phyloP scores from a whole-genome alignment of 2,113 vertebrate genomes.

The Spea bombifrons region DNA sequence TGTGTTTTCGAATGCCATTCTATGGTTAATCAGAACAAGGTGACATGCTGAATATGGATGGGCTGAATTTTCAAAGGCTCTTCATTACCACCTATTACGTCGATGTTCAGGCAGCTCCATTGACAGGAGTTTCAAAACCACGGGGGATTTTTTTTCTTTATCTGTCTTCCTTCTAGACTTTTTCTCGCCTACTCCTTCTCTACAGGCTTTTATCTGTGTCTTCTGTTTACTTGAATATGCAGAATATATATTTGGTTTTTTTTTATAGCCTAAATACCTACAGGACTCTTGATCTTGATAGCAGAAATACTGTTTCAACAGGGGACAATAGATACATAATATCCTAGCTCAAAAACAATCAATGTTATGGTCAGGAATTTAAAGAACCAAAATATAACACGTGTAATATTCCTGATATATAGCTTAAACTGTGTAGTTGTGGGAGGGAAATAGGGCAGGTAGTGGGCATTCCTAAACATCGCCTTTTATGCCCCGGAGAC shows the following conservation, averaged over 20 bases:
- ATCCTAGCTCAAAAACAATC: no score
- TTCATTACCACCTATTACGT: conserved; percentile 40
- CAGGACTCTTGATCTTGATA: not conserved
- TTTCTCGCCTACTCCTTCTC: not conserved
- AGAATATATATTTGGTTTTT: not conserved
- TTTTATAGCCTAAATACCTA: conserved; percentile 29
- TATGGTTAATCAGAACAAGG: conserved; percentile 9
- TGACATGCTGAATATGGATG: conserved; percentile 17
- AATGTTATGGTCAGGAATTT: no score
- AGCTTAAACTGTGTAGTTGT: no score
- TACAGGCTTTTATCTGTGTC: conserved; percentile 9
- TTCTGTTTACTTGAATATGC: conserved; percentile 17
- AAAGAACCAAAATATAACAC: no score
- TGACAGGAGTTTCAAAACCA: not conserved
- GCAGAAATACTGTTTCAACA: no score
- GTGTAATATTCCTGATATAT: no score
- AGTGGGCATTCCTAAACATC: no score
- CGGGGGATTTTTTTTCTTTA: not conserved
- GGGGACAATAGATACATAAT: no score
- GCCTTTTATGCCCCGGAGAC: no score
- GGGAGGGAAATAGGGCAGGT: no score
- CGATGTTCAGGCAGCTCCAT: not conserved
- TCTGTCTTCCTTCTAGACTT: not conserved
- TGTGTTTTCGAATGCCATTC: not conserved
- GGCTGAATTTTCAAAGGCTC: conserved; percentile 20